Conservation (phyloP, 2,113 vertebrate species). For the Cariama cristata region DNA sequence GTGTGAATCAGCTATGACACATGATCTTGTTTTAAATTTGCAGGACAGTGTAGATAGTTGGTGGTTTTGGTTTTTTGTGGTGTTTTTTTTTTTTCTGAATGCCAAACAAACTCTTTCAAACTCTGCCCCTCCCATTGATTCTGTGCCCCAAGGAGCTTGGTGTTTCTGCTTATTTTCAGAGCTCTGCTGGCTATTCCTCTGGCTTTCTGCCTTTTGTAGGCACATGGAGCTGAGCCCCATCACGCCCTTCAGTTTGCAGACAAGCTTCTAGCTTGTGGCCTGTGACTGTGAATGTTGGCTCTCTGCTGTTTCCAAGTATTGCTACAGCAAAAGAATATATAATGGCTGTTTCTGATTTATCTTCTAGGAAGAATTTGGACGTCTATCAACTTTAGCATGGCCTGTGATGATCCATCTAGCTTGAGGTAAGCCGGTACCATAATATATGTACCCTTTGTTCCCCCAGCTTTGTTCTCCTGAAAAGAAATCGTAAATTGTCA, state of each 20-base stretch:
- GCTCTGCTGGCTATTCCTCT: background rate
- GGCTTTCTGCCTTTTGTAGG: background rate
- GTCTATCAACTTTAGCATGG: background rate
- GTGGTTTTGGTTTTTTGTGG: too few species aligned
- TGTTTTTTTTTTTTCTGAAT: background rate
- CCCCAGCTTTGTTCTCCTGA: background rate
- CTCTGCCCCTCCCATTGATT: background rate
- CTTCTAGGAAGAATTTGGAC: background rate
- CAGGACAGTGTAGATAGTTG: background rate
- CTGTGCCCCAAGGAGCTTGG: background rate
- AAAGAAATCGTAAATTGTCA: background rate
- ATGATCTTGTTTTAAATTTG: background rate
- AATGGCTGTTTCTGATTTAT: background rate
- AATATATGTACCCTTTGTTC: background rate
- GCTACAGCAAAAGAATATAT: background rate
- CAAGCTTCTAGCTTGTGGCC: background rate
- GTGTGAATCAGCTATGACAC: background rate
- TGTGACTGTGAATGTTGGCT: background rate
- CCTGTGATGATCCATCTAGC: background rate
- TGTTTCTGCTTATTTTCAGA: slow-evolving; percentile 19
- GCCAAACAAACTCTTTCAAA: background rate
- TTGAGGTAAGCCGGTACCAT: background rate
- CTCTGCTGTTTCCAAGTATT: background rate
- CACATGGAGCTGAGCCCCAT: background rate
- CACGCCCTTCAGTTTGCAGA: background rate